These are phyloP conservation scores for Eonycteris spelaea DNA, from an alignment of 2,113 vertebrate species.

Conservation along the genomic window DNA sequence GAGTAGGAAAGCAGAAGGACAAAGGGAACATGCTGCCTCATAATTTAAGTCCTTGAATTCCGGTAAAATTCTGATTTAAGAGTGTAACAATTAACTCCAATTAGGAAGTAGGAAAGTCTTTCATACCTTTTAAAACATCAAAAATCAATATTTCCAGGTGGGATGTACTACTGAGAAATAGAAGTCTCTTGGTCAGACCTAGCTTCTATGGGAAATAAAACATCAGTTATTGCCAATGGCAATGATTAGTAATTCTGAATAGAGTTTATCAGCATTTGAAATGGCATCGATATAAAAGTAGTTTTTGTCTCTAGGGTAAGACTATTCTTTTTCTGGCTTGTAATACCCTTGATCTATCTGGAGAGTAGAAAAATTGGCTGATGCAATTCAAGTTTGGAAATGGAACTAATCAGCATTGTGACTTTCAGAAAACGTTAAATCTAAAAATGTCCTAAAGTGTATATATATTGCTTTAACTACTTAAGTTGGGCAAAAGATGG, in stretches of 20 bases:
- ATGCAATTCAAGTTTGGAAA: neutral
- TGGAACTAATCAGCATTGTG: neutral
- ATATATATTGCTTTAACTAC: neutral
- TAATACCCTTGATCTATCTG: neutral
- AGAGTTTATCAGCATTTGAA: neutral
- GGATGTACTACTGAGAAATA: neutral
- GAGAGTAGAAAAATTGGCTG: neutral
- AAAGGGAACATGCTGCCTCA: neutral
- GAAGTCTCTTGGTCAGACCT: neutral
- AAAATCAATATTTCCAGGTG: neutral
- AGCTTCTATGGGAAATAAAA: neutral
- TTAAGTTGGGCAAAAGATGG: neutral
- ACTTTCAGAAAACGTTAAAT: neutral
- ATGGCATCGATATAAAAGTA: neutral
- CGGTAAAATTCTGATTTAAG: neutral
- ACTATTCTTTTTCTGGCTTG: neutral
- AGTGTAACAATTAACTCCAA: neutral
- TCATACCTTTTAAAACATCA: neutral
- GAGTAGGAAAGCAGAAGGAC: neutral
- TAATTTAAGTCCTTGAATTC: neutral
- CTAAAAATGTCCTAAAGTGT: neutral
- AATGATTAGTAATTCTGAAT: neutral
- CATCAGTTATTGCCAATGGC: neutral
- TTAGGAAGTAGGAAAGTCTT: neutral
- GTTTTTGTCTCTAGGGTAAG: neutral